phyloP scores from a whole-genome alignment of 2,113 vertebrate species.

The Cynocephalus volans region DNA sequence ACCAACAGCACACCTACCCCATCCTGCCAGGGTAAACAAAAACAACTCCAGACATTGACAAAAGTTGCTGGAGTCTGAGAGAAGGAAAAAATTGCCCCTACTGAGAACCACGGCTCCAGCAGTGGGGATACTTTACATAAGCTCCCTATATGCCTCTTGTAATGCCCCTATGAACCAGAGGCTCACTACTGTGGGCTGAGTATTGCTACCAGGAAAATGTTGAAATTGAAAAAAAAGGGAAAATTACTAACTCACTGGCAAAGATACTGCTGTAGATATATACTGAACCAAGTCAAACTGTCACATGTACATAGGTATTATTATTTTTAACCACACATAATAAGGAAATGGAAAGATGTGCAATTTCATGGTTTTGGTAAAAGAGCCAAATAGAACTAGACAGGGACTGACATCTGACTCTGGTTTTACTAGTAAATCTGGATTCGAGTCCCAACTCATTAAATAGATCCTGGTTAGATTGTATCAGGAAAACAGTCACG shows the following conservation, averaged over 20 bases:
- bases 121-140: no score
- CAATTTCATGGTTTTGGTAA: neutral
- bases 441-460: neutral
- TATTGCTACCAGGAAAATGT: neutral
- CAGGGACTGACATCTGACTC: neutral
- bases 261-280: neutral
- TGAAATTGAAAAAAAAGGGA: neutral
- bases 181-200: neutral
- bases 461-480: neutral
- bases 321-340: neutral
- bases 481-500: neutral
- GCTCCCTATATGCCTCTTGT: neutral
- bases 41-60: no score
- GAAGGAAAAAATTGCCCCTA: neutral
- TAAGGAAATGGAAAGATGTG: neutral
- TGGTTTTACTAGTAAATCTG: neutral
- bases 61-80: no score
- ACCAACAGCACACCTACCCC: no score
- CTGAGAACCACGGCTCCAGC: neutral
- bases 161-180: neutral
- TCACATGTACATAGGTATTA: neutral
- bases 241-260: neutral
- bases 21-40: no score
- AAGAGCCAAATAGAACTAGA: no score
- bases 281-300: neutral